These are phyloP conservation scores for Struthio camelus DNA, from an alignment of 2,113 vertebrate species.

Conservation along the genomic window DNA sequence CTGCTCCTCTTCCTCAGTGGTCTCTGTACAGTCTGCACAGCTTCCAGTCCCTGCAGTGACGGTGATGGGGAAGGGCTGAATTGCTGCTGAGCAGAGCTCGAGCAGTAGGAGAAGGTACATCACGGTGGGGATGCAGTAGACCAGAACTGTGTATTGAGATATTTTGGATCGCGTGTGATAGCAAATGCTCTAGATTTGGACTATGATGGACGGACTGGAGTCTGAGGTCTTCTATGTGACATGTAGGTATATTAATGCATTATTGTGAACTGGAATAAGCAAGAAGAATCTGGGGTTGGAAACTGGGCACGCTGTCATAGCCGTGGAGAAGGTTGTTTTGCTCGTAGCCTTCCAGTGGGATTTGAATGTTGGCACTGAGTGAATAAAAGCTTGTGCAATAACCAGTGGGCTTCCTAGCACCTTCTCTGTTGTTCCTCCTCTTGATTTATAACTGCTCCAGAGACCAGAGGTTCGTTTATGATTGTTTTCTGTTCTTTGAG, in stretches of 20 bases:
- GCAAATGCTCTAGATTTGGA: neutral
- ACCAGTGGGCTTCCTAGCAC: conserved; percentile 4
- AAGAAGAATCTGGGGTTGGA: neutral
- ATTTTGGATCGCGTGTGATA: neutral
- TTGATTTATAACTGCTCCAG: neutral
- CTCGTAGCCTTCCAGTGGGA: conserved; percentile 5
- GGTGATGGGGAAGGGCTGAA: neutral
- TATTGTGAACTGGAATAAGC: neutral
- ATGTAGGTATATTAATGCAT: neutral
- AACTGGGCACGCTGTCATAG: neutral
- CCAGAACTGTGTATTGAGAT: neutral
- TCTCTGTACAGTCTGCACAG: neutral
- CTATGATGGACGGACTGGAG: neutral
- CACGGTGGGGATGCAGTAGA: neutral
- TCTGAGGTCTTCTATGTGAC: neutral
- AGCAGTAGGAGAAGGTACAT: neutral
- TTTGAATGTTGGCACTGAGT: neutral
- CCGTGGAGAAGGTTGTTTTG: neutral
- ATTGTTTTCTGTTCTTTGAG: conserved; percentile 48
- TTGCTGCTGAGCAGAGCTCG: neutral
- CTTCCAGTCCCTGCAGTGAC: neutral
- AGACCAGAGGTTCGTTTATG: conserved; percentile 33
- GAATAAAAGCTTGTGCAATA: conserved; percentile 10
- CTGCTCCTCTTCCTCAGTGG: neutral
- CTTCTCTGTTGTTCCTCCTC: neutral